A percentile compares a stretch with the other conserved stretches of the same genome.
Conservation (phyloP, 2,113 vertebrate genomes). For the Laticauda laticaudata region DNA sequence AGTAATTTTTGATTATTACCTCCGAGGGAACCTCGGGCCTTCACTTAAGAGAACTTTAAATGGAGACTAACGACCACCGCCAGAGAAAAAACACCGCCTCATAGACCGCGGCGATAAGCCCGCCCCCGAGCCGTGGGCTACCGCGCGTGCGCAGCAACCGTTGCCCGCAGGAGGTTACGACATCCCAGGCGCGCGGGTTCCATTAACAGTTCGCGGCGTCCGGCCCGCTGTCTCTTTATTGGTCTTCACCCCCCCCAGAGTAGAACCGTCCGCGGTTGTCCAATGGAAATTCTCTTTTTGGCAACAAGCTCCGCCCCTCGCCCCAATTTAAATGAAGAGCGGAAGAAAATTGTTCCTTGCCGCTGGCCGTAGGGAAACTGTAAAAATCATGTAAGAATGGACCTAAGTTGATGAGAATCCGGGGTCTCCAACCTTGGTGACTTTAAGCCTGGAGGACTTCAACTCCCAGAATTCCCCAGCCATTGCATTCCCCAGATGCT, state of each 20-base stretch:
- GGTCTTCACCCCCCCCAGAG: rapidly evolving
- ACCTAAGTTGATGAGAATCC: too few species aligned
- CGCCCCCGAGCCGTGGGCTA: background rate
- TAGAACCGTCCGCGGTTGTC: rapidly evolving
- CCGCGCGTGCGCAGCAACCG: background rate
- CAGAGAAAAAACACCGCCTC: background rate
- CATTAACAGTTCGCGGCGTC: conserved; percentile 12
- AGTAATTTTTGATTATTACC: background rate
- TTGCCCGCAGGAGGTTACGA: background rate
- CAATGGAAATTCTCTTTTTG: background rate
- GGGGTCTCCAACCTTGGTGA: background rate
- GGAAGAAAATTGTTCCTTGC: rapidly evolving
- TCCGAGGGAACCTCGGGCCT: background rate
- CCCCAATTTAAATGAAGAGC: rapidly evolving
- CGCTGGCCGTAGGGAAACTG: background rate
- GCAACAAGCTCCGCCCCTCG: rapidly evolving
- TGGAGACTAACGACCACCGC: background rate
- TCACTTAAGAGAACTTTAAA: background rate
- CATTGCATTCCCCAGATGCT: background rate
- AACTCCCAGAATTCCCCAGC: too few species aligned
- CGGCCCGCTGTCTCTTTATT: background rate
- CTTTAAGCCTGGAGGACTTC: too few species aligned
- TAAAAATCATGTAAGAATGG: too few species aligned
- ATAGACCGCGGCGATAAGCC: background rate
- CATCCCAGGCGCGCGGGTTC: background rate